Conservation (phyloP, 2,888 invertebrate species). For the Acanthosoma haemorrhoidale region DNA sequence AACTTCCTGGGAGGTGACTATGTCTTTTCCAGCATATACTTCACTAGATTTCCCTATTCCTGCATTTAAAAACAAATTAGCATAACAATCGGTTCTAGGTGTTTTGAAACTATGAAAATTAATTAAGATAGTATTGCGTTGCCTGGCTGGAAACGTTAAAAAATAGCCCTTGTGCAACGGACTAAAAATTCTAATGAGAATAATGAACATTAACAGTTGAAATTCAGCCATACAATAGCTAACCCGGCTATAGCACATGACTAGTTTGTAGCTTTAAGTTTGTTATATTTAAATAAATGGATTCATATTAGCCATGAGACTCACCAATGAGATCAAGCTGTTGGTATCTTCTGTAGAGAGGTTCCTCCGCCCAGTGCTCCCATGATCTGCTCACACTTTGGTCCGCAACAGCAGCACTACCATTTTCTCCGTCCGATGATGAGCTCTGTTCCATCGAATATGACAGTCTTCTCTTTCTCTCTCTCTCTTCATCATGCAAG, state of each 20-base stretch:
- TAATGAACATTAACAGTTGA: too few species aligned
- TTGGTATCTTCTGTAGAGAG: conserved; percentile 50
- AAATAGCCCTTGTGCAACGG: too few species aligned
- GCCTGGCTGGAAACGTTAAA: too few species aligned
- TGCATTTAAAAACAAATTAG: conserved; percentile 54
- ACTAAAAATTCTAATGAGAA: too few species aligned
- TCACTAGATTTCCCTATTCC: conserved; percentile 68
- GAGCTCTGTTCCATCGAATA: conserved; percentile 27
- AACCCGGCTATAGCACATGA: too few species aligned
- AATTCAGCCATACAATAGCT: too few species aligned
- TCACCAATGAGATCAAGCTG: conserved; percentile 32
- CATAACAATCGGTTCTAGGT: background rate
- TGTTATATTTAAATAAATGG: too few species aligned
- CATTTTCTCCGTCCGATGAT: conserved; percentile 47
- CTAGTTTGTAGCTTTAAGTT: too few species aligned
- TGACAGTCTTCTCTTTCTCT: conserved; percentile 28
- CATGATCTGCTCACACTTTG: conserved; percentile 59
- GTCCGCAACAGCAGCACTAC: conserved; percentile 50
- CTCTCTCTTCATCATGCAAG: conserved; percentile 32
- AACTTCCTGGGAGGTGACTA: conserved; percentile 68
- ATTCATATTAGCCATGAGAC: too few species aligned
- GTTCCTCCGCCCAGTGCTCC: conserved; percentile 62
- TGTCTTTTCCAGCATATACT: conserved; percentile 66
- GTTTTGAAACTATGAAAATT: background rate
- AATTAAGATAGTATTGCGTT: too few species aligned